These are phyloP conservation scores for Galerucella calmariensis DNA, from an alignment of 2,888 invertebrate species.

Conservation along the genomic window DNA sequence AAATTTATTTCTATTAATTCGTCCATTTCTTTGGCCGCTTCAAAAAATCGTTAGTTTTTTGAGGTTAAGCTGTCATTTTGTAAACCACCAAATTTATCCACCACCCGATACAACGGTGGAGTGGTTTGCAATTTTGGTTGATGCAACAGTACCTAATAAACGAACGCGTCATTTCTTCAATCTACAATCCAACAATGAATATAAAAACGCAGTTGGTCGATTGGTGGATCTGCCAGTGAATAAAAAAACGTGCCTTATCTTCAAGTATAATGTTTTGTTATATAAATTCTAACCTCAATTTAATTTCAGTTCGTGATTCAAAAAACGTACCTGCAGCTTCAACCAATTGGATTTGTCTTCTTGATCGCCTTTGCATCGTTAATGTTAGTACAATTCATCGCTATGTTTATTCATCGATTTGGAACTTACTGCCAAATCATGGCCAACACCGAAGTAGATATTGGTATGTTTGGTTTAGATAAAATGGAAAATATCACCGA, in stretches of 20 bases:
- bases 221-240: too few relatives aligned
- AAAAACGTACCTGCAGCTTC: constrained; percentile 73
- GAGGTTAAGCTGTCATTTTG: too few relatives aligned
- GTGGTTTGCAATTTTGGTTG: too few relatives aligned
- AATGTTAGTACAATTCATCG: constrained; percentile 77
- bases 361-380: constrained; percentile 78
- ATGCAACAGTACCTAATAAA: too few relatives aligned
- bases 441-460: constrained; percentile 72
- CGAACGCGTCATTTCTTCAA: too few relatives aligned
- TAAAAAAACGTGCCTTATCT: background rate
- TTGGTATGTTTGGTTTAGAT: constrained; percentile 45
- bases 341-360: constrained; percentile 81
- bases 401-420: constrained; percentile 81
- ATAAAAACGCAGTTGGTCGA: too few relatives aligned
- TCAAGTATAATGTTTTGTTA: background rate
- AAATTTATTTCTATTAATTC: too few relatives aligned
- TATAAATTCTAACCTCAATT: background rate
- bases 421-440: constrained; percentile 80
- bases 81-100: too few relatives aligned
- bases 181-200: too few relatives aligned
- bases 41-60: too few relatives aligned
- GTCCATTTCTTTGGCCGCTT: too few relatives aligned
- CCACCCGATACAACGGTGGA: too few relatives aligned
- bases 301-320: constrained; percentile 66
- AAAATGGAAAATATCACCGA: constrained; percentile 83